Base-by-base conservation (phyloP, 1,140 invertebrate species). In the Tyrophagus putrescentiae region DNA sequence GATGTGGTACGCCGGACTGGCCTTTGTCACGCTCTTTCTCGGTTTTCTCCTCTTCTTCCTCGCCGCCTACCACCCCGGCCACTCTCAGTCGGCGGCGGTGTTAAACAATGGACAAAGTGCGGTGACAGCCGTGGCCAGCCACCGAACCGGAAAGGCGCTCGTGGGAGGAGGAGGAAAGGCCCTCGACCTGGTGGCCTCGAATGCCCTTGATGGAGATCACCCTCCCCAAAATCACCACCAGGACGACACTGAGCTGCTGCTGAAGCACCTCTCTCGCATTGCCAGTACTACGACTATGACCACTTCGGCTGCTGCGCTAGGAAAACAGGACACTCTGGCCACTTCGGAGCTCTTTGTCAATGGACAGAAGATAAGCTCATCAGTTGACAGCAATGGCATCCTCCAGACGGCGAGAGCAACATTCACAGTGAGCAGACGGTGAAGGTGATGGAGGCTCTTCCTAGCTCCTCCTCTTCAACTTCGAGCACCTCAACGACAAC, bases 101-200 rank as follows among this genome's bases (percentile, higher is more conserved):
- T n/a, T n/a, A n/a, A n/a, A n/a, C n/a, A n/a, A n/a, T n/a, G n/a
- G n/a, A n/a, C n/a, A n/a, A n/a, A n/a, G n/a, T n/a, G n/a, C n/a
- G n/a, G n/a, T n/a, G n/a, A n/a, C n/a, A n/a, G n/a, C n/a, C n/a
- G n/a, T n/a, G n/a, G n/a, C n/a, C n/a, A 48, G 21, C 31, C 45
- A 48, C 18, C 45, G 45, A 48, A 48, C 45, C 31, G 45, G 45
- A 13, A 48, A 48, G 31, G 45, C 45, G 31, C 31, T 48, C 21
- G 45, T 18, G 7, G 18, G 45, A 13, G 18, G 45, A 25, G 31
- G 45, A 25, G 13, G 13, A 13, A 39, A 21, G 13, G 13, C 36
- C 13, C 21, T 29, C 7, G 23, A 21, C 23, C 18, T 48, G 45
- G 13, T 48, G 7, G 23, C 45, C 7, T 48, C 45, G 13, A 48